A percentile compares a stretch with the other conserved stretches of the same genome.
Conservation (phyloP, 2,797 vertebrate species). For the Sebastes miniatus region DNA sequence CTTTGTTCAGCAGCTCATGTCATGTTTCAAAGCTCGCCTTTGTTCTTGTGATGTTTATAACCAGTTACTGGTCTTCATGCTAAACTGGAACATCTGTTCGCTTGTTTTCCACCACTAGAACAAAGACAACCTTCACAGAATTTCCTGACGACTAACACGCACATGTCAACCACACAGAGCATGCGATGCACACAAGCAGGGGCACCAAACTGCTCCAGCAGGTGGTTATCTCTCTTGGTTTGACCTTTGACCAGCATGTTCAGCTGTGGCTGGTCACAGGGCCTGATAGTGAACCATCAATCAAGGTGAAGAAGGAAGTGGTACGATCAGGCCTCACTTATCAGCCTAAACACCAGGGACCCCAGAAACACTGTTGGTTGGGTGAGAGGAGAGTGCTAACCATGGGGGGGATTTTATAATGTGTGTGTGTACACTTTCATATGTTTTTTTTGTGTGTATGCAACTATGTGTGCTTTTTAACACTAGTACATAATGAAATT, state of each 20-base stretch:
- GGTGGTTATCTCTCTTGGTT: slow-evolving; percentile 74
- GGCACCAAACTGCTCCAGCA: slow-evolving; percentile 54
- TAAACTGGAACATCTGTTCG: slow-evolving; percentile 56
- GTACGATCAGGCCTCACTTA: slow-evolving; percentile 53
- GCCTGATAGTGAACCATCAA: slow-evolving; percentile 63
- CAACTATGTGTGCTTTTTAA: background rate
- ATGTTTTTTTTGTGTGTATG: background rate
- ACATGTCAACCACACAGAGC: slow-evolving; percentile 21
- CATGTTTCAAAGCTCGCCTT: slow-evolving; percentile 19
- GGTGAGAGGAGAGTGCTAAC: background rate
- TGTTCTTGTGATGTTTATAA: slow-evolving; percentile 14
- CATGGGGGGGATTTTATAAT: background rate
- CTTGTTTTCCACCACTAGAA: slow-evolving; percentile 47
- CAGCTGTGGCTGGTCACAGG: slow-evolving; percentile 48
- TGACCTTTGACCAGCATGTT: slow-evolving; percentile 69
- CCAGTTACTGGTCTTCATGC: slow-evolving; percentile 11
- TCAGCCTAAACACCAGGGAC: slow-evolving; percentile 49
- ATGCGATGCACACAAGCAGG: slow-evolving; percentile 24
- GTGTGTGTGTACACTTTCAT: background rate
- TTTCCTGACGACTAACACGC: slow-evolving; percentile 45
- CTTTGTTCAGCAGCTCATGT: background rate
- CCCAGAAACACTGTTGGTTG: slow-evolving; percentile 2
- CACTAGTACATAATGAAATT: background rate
- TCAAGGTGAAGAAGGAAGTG: slow-evolving; percentile 71
- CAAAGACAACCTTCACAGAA: slow-evolving; percentile 50